Base-by-base conservation (phyloP, 2,113 vertebrate species). In the Entomyzon cyanotis region DNA sequence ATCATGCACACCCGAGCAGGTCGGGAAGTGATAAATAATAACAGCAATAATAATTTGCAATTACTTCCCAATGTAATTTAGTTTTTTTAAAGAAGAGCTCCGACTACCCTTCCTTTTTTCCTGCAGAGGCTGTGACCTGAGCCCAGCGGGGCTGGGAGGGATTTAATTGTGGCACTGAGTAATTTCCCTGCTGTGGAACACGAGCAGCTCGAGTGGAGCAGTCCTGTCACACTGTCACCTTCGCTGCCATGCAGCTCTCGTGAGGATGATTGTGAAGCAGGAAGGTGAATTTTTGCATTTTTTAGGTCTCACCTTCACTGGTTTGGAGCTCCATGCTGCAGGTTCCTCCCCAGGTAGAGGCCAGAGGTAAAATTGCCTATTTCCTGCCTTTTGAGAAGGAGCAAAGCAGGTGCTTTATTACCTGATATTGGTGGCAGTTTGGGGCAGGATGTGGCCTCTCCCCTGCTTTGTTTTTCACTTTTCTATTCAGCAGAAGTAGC, bases 121-220 rank as follows among this genome's bases (percentile, higher is more conserved):
- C 68, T 89, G 37, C 8, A n/a, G 86, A 44, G 47, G 27, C 83
- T 70, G 20, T 64, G 67, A 37, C 84, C 84, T 49, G 12, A 41
- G 69, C 53, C 84, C 77, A 44, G 7, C 0, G 50, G 93, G 87
- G 19, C 75, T n/a, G 82, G 64, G 16, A 53, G 65, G 73, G 93
- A 25, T 93, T 94, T 94, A 85, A 95, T 63, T 83, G 82, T 93
- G 80, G 77, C 87, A 56, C 69, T n/a, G 80, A 94, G 96, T 78
- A 63, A 83, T 90, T 90, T 70, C 82, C 69, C 23, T 83, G 91
- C 59, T 75, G 60, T 53, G 65, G 35, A 84, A 49, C 86, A 33
- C 50, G 16, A 71, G 60, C 65, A 92, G 55, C 65, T 63, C 77
- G 50, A 96, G 71, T 67, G 78, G 84, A 42, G 83, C 86, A 60